Evolutionary conservation across 2,888 invertebrate genomes (phyloP).

Genomic region (Himalopsyche tibetana): DNA sequence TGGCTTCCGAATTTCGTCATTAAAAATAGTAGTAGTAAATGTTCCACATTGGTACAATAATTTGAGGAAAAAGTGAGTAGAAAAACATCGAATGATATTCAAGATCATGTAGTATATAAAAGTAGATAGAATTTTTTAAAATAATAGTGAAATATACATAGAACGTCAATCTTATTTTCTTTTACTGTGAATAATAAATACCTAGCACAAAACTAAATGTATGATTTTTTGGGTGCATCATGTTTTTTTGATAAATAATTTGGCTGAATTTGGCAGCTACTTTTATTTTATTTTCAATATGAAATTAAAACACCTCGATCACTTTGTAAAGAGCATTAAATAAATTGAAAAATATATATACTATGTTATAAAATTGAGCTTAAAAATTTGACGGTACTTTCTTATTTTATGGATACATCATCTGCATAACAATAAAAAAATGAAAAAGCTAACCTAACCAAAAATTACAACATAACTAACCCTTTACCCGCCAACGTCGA

Average conservation of each 20-base stretch:
- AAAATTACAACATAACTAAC: no score
- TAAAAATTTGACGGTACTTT: no score
- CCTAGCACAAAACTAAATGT: not conserved
- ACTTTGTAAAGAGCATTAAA: not conserved
- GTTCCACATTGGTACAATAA: slow-evolving; percentile 1
- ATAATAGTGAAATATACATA: slow-evolving; percentile 27
- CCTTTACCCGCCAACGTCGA: no score
- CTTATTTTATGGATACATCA: no score
- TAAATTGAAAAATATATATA: no score
- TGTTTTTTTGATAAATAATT: not conserved
- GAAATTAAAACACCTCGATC: not conserved
- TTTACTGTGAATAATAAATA: slow-evolving; percentile 2
- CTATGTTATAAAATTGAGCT: no score
- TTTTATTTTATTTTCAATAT: not conserved
- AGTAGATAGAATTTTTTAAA: slow-evolving; percentile 27
- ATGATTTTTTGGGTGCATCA: slow-evolving; percentile 8
- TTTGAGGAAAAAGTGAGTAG: slow-evolving; percentile 44
- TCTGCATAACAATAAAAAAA: no score
- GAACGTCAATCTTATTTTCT: not conserved
- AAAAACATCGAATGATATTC: slow-evolving; percentile 53
- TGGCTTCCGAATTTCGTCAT: not conserved
- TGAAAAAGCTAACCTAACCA: no score
- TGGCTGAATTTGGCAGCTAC: not conserved
- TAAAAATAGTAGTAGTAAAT: not conserved
- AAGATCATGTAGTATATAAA: not conserved